phyloP scores from a whole-genome alignment of 2,113 vertebrate species.

The Hyla sarda region DNA sequence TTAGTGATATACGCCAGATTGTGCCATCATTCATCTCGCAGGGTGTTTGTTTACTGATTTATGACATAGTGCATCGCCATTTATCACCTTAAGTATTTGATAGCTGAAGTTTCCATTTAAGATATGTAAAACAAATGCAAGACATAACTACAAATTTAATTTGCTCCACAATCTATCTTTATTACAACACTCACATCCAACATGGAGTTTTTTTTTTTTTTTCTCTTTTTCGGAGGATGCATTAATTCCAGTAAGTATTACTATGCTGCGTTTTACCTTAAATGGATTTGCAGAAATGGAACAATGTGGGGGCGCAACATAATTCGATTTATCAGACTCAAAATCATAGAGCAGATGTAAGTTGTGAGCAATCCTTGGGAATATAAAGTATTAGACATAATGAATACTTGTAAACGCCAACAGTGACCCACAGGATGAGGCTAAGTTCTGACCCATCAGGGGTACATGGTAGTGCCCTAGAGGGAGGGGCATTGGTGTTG shows the following conservation, averaged over 20 bases:
- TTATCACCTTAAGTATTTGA: constrained; percentile 53
- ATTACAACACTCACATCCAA: constrained; percentile 42
- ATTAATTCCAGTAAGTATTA: constrained; percentile 37
- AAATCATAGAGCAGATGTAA: background rate
- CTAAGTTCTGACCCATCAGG: no score
- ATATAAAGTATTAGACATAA: background rate
- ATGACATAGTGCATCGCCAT: constrained; percentile 20
- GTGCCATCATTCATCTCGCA: constrained; percentile 7
- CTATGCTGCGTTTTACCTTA: background rate
- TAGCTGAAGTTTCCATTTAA: constrained; percentile 49
- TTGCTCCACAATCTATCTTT: constrained; percentile 41
- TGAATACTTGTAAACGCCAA: no score
- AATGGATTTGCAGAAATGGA: background rate
- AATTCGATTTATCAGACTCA: background rate
- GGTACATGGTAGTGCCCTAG: no score
- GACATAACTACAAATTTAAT: constrained; percentile 41
- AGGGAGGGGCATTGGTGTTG: no score
- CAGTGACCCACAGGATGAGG: no score
- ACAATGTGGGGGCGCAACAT: background rate
- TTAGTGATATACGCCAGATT: constrained; percentile 36
- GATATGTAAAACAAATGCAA: constrained; percentile 54
- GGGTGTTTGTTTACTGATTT: constrained; percentile 52
- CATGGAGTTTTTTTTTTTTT: background rate
- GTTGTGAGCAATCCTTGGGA: background rate
- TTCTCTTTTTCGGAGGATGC: constrained; percentile 4